Evolutionary conservation across 1,140 invertebrate genomes (phyloP).

Genomic region (Meloidogyne floridensis): DNA sequence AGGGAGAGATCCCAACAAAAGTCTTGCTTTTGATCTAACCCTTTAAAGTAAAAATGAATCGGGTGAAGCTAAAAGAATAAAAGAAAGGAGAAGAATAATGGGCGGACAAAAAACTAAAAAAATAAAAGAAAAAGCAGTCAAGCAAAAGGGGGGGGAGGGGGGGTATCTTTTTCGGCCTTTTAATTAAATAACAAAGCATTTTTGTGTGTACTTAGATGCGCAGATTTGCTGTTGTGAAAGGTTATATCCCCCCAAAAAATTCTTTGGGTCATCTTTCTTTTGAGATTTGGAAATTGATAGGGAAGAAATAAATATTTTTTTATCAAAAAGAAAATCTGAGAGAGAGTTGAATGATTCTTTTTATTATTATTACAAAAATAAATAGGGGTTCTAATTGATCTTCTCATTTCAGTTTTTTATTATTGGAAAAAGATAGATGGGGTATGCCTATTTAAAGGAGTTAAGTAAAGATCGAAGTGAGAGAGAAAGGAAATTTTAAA

Average conservation of each 20-base stretch:
- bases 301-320: no score
- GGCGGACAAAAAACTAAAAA: not conserved
- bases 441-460: no score
- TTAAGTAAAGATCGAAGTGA: no score
- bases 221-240: not conserved
- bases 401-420: no score
- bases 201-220: not conserved
- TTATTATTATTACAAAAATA: no score
- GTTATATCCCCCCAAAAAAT: not conserved
- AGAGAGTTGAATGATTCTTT: no score
- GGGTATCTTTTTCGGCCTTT: not conserved
- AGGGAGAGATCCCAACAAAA: not conserved
- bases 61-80: not conserved
- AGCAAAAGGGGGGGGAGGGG: no score
- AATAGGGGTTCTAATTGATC: no score
- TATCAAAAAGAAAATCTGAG: no score
- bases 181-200: constrained; percentile 2
- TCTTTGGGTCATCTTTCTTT: constrained; percentile 5
- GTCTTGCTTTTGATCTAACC: not conserved
- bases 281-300: not conserved
- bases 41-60: not conserved
- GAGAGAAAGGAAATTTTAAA: no score
- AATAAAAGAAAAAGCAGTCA: not conserved
- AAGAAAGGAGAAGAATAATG: not conserved
- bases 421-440: no score